Conservation (phyloP, 2,797 vertebrate species). For the Epinephelus malabaricus region DNA sequence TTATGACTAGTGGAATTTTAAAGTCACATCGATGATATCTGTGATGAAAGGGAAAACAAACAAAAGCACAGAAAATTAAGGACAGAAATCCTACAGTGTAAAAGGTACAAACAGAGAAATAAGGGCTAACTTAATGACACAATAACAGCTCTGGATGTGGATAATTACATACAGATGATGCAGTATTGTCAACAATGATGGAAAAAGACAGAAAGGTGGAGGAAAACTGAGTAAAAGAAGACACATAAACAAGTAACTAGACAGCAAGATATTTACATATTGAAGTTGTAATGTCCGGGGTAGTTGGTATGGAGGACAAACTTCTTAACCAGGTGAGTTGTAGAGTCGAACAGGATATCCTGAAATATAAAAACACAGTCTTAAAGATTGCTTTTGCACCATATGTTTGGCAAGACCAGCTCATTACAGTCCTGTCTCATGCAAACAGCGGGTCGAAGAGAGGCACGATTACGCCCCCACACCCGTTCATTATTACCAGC, state of each 20-base stretch:
- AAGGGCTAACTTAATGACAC: background rate
- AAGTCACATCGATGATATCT: slow-evolving; percentile 99
- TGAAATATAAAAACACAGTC: slow-evolving; percentile 69
- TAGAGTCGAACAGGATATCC: slow-evolving; percentile 99
- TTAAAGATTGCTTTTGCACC: background rate
- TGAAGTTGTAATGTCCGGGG: slow-evolving; percentile 99
- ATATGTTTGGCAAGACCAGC: background rate
- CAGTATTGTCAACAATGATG: background rate
- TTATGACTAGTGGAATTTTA: slow-evolving; percentile 95
- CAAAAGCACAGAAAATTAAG: no score
- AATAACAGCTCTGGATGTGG: background rate
- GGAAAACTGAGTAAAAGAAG: background rate
- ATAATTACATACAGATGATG: background rate
- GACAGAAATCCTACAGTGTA: no score
- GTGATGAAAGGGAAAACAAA: slow-evolving; percentile 36
- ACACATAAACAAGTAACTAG: background rate
- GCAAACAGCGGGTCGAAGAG: slow-evolving; percentile 3
- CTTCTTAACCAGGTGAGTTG: slow-evolving; percentile 98
- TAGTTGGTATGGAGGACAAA: slow-evolving; percentile 99
- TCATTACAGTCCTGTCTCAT: slow-evolving; percentile 8
- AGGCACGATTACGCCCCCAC: background rate
- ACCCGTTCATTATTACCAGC: background rate
- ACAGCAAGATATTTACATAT: slow-evolving; percentile 90
- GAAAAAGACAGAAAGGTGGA: no score
- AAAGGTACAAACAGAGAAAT: background rate